Evolutionary conservation across 1,140 invertebrate genomes (phyloP).

Genomic region (Maconellicoccus hirsutus): DNA sequence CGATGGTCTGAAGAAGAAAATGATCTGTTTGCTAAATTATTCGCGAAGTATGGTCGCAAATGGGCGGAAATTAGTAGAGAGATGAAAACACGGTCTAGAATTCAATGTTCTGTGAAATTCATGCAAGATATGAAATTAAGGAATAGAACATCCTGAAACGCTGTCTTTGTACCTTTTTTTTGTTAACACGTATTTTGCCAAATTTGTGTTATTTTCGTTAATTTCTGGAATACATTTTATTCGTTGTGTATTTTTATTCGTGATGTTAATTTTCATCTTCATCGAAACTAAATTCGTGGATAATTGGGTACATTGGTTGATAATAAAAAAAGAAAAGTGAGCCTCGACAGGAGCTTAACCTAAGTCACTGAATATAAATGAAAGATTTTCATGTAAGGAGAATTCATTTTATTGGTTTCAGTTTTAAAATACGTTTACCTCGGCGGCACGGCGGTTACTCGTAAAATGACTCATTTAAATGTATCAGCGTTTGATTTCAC

Average conservation of each 20-base stretch:
- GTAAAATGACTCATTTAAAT: neutral
- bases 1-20: neutral
- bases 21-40: neutral
- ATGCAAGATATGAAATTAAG: neutral
- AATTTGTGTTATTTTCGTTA: no score
- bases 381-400: neutral
- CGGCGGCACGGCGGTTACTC: neutral
- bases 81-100: neutral
- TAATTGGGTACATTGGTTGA: no score
- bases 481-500: neutral
- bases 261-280: no score
- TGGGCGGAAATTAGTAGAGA: neutral
- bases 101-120: neutral
- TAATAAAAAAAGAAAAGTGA: neutral
- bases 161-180: no score
- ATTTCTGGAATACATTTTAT: no score
- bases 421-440: neutral
- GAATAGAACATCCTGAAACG: no score
- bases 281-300: no score
- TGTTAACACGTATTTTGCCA: no score
- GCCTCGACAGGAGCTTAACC: neutral
- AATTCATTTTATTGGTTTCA: neutral
- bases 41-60: neutral
- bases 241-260: no score
- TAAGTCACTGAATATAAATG: neutral